Evolutionary conservation across 2,888 invertebrate genomes (phyloP), one percentile per base, ranked within the genome.

Genomic region (Pardosa pseudoannulata): DNA sequence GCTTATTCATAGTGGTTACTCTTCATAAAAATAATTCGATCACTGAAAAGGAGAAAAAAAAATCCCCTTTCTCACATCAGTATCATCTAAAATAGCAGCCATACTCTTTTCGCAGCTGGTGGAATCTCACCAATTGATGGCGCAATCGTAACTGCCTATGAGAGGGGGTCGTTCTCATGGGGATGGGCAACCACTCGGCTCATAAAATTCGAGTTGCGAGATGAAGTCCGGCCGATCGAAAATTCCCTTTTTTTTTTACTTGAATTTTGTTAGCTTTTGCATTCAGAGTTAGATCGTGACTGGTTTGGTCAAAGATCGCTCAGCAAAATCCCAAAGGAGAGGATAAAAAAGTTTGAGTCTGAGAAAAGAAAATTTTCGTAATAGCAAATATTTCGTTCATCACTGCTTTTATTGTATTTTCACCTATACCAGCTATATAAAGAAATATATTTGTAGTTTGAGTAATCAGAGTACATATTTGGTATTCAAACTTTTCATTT

Each of bases 51-150:
- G 36, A 7, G 11, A 36, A 11, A 36, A 11, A 11, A 5, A 36
- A 36, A 36, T 11, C 5, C 16, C 2, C 41, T 2, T 46, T 46
- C 41, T 16, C 41, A 46, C 16, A 6, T 16, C 41, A 46, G 16
- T 16, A 46, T 13, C 41, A 46, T 46, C 9, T 46, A 46, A 46
- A 46, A 46, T 46, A 46, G 16, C 41, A 9, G 23, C 3, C n/a
- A 56, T 56, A 19, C 56, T 23, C 2, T 56, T 56, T 56, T 23
- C 23, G 29, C 16, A 65, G 27, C 32, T 28, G 46, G 23, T 31
- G 67, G 19, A 76, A 76, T 76, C 31, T 39, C 67, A 31, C 28
- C 65, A 76, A 76, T 76, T 76, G 67, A 67, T 31, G 46, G 28
- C 36, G 41, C 46, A 46, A 76, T 65, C 46, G 50, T 67, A 67